phyloP scores from a whole-genome alignment of 2,113 vertebrate species.

The Nothoprocta perdicaria region DNA sequence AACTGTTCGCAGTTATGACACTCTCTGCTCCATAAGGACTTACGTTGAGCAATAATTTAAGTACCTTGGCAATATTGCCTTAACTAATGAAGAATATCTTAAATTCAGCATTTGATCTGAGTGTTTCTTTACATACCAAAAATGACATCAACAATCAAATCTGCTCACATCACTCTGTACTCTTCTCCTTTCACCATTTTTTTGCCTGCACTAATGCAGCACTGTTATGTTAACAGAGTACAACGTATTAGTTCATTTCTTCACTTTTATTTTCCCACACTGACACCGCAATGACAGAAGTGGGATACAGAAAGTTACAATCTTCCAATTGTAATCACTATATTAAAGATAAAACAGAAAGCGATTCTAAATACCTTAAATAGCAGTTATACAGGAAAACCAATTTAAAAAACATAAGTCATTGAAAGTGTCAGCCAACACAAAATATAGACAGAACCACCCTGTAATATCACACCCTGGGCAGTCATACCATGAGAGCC shows the following conservation, averaged over 20 bases:
- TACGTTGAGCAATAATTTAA: neutral
- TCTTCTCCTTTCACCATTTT: neutral
- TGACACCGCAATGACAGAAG: neutral
- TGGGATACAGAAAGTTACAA: accelerated
- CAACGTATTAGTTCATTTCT: neutral
- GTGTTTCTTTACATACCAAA: neutral
- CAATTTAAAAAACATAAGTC: neutral
- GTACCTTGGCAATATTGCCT: neutral
- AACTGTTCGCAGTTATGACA: neutral
- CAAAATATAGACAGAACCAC: neutral
- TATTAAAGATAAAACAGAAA: neutral
- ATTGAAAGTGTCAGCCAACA: neutral
- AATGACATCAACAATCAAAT: neutral
- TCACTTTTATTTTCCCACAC: neutral
- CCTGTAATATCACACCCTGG: neutral
- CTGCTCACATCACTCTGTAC: neutral
- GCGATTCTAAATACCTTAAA: neutral
- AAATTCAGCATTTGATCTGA: neutral
- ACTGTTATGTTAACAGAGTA: neutral
- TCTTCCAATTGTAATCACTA: neutral
- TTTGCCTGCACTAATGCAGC: neutral
- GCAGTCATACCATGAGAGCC: neutral
- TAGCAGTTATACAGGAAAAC: neutral
- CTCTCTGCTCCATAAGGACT: neutral
- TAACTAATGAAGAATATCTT: neutral